Evolutionary conservation across 2,113 vertebrate species (phyloP), one percentile per base, ranked within the genome.

Genomic region (Oophaga pumilio): DNA sequence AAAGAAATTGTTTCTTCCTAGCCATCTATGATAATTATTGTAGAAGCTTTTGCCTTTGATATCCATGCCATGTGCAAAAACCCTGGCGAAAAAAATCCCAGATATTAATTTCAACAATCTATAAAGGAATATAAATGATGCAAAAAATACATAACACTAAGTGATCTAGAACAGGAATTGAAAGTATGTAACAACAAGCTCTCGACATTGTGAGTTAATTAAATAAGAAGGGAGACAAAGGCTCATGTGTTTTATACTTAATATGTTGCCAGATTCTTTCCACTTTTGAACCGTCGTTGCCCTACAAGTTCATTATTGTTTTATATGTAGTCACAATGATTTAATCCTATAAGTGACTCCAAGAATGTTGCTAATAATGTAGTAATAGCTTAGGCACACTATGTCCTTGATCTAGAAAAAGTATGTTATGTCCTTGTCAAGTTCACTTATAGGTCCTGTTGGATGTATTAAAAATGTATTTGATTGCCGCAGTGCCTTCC

Each of bases 301-400:
- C 59, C 28, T 12, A 24, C 33, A 62, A 77, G 59, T 85, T 77
- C 73, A 77, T 24, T 68, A 64, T 78, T 86, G 59, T 78, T 78
- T 86, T 64, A 84, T 77, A 5, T 85, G 73, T 11, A 77, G 84
- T 78, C 49, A 86, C 49, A 86, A 86, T 66, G 22, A 78, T 66
- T 78, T 33, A 26, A 78, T 77, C 76, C 20, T 52, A n/a, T 56
- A 12, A 68, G 24, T 24, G 60, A 79, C 9, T 56, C 22, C 43
- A 86, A 68, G 56, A 85, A 66, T 13, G 33, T 50, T 64, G 71
- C 76, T 76, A 49, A 84, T 43, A 59, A 64, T 76, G 56, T 64
- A 71, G 20, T 73, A 85, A 85, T 64, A 60, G 73, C 66, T 57
- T 77, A 22, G 74, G n/a, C 84, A 85, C 59, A 85, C 77, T 53